Evolutionary conservation across 2,113 vertebrate species (phyloP).

Genomic region (Tyrannus savana): DNA sequence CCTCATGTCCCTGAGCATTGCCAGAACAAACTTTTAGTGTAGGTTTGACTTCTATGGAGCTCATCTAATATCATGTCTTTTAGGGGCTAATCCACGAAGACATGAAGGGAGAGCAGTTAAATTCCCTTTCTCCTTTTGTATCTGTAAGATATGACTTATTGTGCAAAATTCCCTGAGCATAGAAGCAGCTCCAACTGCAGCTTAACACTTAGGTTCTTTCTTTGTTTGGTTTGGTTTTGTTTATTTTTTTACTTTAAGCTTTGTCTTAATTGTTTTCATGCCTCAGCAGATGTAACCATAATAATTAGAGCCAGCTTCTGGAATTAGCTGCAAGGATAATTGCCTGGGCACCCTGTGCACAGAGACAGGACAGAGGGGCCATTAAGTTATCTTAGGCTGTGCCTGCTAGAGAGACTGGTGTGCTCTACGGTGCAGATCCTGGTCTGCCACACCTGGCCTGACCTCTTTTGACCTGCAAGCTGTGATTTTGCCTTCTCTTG

Average conservation of each 20-base stretch:
- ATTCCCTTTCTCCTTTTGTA: background rate
- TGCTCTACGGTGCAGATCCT: background rate
- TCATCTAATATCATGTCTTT: background rate
- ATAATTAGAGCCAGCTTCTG: background rate
- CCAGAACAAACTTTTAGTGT: background rate
- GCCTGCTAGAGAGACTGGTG: background rate
- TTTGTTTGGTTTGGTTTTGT: background rate
- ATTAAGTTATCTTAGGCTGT: background rate
- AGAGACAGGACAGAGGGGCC: background rate
- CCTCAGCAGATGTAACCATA: background rate
- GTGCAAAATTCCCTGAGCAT: background rate
- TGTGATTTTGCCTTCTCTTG: background rate
- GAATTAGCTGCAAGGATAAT: background rate
- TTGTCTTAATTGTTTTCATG: background rate
- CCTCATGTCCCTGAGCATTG: background rate
- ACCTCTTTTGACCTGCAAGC: background rate
- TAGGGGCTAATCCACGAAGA: background rate
- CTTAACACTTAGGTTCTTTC: background rate
- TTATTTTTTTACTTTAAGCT: background rate
- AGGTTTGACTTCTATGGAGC: background rate
- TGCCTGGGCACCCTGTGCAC: background rate
- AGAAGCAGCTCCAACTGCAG: background rate
- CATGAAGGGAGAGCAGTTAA: background rate
- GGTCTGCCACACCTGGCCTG: background rate
- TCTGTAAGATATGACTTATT: background rate